Evolutionary conservation across 2,113 vertebrate genomes (phyloP), one percentile per base, ranked within the genome.

Genomic region (Oenanthe melanoleuca): DNA sequence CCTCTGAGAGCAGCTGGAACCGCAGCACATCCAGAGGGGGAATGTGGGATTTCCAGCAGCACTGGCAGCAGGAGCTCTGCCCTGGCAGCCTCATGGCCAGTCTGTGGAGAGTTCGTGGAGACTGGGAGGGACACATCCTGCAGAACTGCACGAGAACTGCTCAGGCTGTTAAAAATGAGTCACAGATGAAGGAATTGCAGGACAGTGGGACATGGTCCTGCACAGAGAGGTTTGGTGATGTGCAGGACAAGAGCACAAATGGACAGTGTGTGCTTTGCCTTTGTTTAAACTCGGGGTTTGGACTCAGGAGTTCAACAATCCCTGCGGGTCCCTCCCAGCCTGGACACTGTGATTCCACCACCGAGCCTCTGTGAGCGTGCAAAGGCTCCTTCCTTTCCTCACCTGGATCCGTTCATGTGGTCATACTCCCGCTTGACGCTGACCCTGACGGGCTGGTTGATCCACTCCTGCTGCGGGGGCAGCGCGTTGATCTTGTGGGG

Each of bases 321-420:
- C 38, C 24, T 6, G 23, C 0, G 9, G 24, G 53, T 34, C 24
- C 47, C n/a, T 40, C 50, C 47, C 40, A 12, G 0, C 7, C 5
- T 3, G 47, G n/a, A 14, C 8, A 23, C 24, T 4, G 21, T 5
- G 24, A 18, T 56, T n/a, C 18, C 2, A 0, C 19, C 7, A 9
- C 47, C 12, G 14, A n/a, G 19, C 1, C 33, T 19, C 37, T 8
- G 25, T 1, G 18, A 52, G 57, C 3, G 38, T 6, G 60, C 20
- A 42, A 59, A 82, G 60, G 33, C 5, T 25, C 34, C 2, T 24
- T 71, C 64, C 97, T 2, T 24, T 71, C 64, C 97, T 95, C 98
- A 99, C 99, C 99, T 99, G 93, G 99, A 99, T 95, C 99, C 99
- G 2, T 99, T 99, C 98, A 99, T 99, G 98, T 99, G 99, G 97